phyloP scores from a whole-genome alignment of 2,113 vertebrate genomes.

The Alexandromys fortis region DNA sequence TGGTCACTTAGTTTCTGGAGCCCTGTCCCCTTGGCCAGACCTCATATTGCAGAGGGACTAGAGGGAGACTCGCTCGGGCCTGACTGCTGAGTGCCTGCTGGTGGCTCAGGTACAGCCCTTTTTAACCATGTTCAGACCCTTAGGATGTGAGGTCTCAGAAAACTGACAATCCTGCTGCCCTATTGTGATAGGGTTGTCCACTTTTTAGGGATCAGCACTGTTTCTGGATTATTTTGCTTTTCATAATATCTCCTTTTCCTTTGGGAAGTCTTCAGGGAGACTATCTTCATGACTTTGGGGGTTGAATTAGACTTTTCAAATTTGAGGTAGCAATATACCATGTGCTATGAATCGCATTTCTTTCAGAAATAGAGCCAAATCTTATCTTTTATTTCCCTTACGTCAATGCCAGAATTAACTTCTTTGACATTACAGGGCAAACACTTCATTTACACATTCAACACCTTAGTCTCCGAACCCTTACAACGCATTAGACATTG shows the following conservation, averaged over 20 bases:
- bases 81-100: not conserved
- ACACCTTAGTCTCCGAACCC: not conserved
- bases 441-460: not conserved
- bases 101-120: not conserved
- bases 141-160: not conserved
- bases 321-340: not conserved
- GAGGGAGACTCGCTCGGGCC: not conserved
- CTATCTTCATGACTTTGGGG: not conserved
- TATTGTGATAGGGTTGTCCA: not conserved
- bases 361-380: constrained; percentile 25
- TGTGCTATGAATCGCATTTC: not conserved
- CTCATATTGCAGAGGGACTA: not conserved
- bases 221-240: not conserved
- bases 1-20: not conserved
- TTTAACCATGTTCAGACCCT: not conserved
- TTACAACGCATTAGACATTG: not conserved
- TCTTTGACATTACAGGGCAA: not conserved
- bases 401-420: not conserved
- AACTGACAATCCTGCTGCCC: not conserved
- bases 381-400: not conserved
- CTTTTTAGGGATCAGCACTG: not conserved
- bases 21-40: not conserved
- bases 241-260: not conserved
- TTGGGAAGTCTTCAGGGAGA: not conserved
- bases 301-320: not conserved